Conservation (phyloP, 2,797 vertebrate genomes). For the Cryptoprocta ferox region DNA sequence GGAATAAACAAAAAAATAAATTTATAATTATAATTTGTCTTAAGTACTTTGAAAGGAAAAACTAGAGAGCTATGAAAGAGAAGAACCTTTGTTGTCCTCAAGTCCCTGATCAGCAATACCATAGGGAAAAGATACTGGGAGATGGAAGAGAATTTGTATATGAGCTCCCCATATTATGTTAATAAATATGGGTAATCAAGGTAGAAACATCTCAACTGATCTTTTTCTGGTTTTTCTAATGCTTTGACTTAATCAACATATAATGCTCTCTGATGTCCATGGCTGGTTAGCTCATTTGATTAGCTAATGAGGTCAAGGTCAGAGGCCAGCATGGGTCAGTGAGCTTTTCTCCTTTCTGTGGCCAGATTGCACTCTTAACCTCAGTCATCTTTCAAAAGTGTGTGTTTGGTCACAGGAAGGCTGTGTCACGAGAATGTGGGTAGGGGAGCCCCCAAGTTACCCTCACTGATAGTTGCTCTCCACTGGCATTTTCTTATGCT, state of each 20-base stretch:
- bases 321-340: constrained; percentile 72
- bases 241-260: constrained; percentile 55
- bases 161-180: background rate
- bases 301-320: constrained; percentile 76
- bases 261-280: constrained; percentile 56
- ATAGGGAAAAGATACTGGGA: background rate
- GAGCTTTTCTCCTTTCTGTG: constrained; percentile 70
- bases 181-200: background rate
- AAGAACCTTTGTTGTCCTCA: background rate
- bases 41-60: constrained; percentile 42
- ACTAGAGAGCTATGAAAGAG: background rate
- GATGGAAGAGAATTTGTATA: background rate
- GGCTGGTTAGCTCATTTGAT: constrained; percentile 68
- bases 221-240: constrained; percentile 34
- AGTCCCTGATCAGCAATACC: background rate
- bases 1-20: constrained; percentile 11
- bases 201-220: background rate
- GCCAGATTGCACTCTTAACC: constrained; percentile 61
- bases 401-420: constrained; percentile 57
- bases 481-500: background rate
- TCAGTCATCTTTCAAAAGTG: constrained; percentile 68
- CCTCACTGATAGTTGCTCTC: background rate
- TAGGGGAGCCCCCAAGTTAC: background rate
- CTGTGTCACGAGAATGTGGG: constrained; percentile 35
- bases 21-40: constrained; percentile 9